Conservation (phyloP, 2,888 invertebrate species). For the Physocephala rufipes region DNA sequence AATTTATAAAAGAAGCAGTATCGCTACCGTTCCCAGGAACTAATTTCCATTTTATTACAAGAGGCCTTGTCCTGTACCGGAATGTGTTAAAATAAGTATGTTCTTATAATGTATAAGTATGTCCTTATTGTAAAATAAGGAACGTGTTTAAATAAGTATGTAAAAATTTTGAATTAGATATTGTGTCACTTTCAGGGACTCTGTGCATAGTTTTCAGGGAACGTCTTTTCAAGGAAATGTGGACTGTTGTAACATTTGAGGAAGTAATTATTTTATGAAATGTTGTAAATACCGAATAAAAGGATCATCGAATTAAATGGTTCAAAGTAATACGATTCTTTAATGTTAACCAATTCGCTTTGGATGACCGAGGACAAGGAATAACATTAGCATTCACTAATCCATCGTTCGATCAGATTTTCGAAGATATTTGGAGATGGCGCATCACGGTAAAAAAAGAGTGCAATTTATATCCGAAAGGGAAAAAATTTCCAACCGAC, state of each 20-base stretch:
- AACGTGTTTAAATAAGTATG: too few species aligned
- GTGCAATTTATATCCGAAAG: constrained; percentile 34
- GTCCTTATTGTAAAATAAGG: too few species aligned
- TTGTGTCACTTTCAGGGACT: constrained; percentile 38
- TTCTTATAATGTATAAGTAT: too few species aligned
- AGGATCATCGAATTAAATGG: constrained; percentile 57
- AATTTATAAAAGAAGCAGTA: too few species aligned
- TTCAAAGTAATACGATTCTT: too few species aligned
- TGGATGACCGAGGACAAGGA: constrained; percentile 32
- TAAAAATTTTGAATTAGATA: too few species aligned
- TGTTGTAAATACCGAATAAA: constrained; percentile 33
- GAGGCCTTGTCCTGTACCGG: constrained; percentile 5
- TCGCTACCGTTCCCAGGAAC: too few species aligned
- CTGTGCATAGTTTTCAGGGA: constrained; percentile 41
- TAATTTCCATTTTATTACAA: too few species aligned
- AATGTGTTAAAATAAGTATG: too few species aligned
- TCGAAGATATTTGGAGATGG: not conserved
- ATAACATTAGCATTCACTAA: constrained; percentile 28
- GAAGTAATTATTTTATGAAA: constrained; percentile 55
- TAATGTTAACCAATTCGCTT: constrained; percentile 54
- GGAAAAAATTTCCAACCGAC: constrained; percentile 29
- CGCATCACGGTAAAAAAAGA: constrained; percentile 32
- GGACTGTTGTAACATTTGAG: constrained; percentile 35
- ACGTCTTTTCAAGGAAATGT: not conserved
- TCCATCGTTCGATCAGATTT: constrained; percentile 18